These are phyloP conservation scores for Poliocrania exsul DNA, from an alignment of 2,797 vertebrate genomes.

Conservation along the genomic window DNA sequence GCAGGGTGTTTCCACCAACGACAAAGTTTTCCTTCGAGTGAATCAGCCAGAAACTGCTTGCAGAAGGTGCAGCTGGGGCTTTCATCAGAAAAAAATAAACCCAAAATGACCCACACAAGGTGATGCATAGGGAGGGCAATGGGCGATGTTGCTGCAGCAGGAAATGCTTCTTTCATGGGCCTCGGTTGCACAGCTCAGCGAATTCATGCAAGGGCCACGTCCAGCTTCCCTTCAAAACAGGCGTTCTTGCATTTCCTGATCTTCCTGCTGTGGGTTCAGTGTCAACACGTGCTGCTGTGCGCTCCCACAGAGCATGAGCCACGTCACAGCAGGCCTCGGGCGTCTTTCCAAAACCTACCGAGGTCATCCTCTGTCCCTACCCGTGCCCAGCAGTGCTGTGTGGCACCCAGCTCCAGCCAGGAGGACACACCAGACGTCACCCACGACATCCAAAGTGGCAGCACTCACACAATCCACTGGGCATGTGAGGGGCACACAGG, in stretches of 20 bases:
- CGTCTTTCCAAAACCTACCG: background rate
- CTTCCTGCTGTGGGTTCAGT: background rate
- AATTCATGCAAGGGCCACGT: background rate
- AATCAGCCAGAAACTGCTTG: constrained; percentile 13
- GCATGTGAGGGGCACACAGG: background rate
- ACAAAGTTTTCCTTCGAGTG: background rate
- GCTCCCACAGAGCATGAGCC: background rate
- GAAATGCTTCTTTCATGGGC: background rate
- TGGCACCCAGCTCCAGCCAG: accelerated
- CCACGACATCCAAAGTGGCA: accelerated
- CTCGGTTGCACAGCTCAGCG: accelerated
- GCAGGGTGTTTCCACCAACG: constrained; percentile 5
- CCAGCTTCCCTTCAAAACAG: background rate
- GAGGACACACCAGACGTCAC: accelerated
- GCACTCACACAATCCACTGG: accelerated
- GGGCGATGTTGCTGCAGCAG: background rate
- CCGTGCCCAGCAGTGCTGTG: background rate
- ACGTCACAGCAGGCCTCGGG: background rate
- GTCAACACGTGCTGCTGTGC: background rate
- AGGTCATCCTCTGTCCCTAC: background rate
- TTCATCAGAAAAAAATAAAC: background rate
- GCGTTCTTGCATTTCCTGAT: background rate
- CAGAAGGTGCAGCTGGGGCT: background rate
- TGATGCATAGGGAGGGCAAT: background rate
- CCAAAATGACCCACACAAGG: background rate